Evolutionary conservation across 92 coral and sea anemone species (phyloP), one percentile per base, ranked within the genome.

Genomic region (Zoanthus solanderi): DNA sequence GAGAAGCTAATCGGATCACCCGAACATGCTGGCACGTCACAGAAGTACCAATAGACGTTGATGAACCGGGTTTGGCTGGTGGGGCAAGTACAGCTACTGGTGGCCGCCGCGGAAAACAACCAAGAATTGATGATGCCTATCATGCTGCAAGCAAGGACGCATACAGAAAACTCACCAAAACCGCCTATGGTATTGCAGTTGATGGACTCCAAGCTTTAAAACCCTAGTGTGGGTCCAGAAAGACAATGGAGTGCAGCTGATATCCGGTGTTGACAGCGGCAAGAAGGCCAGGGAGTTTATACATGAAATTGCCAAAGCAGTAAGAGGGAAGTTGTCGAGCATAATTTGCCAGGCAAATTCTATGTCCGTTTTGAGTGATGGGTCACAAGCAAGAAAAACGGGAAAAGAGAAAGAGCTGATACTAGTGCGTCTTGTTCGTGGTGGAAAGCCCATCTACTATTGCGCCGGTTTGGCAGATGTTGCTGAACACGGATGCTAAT

Each of bases 261-360:
- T 87, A 47, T 66, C 77, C 30, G 71, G 87, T 72, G 69, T 68
- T 34, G 87, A 88, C 75, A 81, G 85, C 63, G 88, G 91, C 71
- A 88, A 75, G 85, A 82, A 78, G 48, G 91, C 84, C 30, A 48
- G 91, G 48, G 88, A 88, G 74, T 88, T 88, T 71, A 60, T 88
- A 53, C 91, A 88, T 65, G 78, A 78, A 71, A 88, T 88, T 66
- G 84, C 83, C 58, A 80, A 88, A 45, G 91, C 91, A 30, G 77
- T 88, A 30, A 68, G 79, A 52, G 88, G 29, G 79, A 82, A 88
- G 78, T 83, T 78, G 28, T 58, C 91, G 6, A 79, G 72, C 80
- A 58, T 88, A 56, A 71, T 88, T 71, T 79, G 88, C 84, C 84
- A 86, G 58, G 53, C 83, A 82, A 72, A 88, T 46, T 46, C 85